Evolutionary conservation across 2,888 invertebrate genomes (phyloP).

Genomic region (Tipula lateralis): DNA sequence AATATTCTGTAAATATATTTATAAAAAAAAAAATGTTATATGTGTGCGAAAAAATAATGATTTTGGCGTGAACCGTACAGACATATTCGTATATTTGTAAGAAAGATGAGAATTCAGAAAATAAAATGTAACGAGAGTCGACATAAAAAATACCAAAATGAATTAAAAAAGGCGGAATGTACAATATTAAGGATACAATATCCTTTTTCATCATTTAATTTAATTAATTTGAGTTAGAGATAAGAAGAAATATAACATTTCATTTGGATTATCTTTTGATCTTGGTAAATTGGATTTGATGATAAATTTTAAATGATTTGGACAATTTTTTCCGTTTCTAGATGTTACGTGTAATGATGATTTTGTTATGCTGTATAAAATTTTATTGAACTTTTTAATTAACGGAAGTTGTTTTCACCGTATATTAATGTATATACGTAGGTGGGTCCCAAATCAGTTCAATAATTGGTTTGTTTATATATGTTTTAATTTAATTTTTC

Average conservation of each 20-base stretch:
- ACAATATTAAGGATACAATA: not conserved
- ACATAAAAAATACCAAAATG: not conserved
- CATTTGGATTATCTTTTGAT: constrained; percentile 19
- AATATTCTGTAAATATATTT: not conserved
- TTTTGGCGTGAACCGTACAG: not conserved
- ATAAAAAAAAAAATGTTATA: not conserved
- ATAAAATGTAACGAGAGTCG: not conserved
- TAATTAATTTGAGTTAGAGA: constrained; percentile 11
- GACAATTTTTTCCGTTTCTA: not conserved
- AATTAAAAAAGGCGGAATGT: not conserved
- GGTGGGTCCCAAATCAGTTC: not conserved
- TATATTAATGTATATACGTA: not conserved
- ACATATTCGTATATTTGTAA: not conserved
- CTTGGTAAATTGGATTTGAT: constrained; percentile 11
- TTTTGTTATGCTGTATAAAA: not conserved
- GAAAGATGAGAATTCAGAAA: not conserved
- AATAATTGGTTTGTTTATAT: not conserved
- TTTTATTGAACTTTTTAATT: not conserved
- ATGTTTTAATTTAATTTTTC: not conserved
- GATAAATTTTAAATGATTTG: constrained; percentile 19
- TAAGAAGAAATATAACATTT: constrained; percentile 1
- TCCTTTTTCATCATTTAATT: not conserved
- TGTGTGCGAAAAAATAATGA: not conserved
- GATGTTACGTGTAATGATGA: not conserved
- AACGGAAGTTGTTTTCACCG: not conserved